Evolutionary conservation across 1,140 invertebrate species (phyloP), one percentile per base, ranked within the genome.

Genomic region (Orchestia grillus): DNA sequence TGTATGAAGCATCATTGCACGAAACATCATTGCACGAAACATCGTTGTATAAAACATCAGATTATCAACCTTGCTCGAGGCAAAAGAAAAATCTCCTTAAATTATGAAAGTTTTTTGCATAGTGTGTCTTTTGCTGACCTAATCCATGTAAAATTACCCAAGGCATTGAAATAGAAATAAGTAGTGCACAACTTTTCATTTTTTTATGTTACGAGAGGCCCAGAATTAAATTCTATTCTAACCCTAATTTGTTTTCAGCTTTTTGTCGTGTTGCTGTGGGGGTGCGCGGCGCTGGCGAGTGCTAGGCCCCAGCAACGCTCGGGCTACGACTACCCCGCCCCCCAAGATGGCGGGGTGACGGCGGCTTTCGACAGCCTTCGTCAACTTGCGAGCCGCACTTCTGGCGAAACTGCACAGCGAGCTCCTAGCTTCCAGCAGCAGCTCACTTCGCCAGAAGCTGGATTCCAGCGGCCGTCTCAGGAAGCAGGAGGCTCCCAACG

Each of bases 261-360:
- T n/a, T 4, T 47, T 40, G 43, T 47, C 11, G 0, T 94, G 11
- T 44, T 94, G 11, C 47, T 94, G 3, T 0, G 8, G 43, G 3
- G 3, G 44, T 42, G 43, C 11, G 92, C 92, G 8, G 92, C 47
- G 43, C 44, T 94, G 44, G 36, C 44, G 6, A 44, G 41, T 11
- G 92, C 92, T 40, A 44, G 44, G n/a, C 44, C 92, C 4, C 92
- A 94, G 36, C 88, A 90, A 44, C 42, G 28, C 28, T 42, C 88
- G 3, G 88, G 88, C 88, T 94, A 94, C 44, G 92, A 94, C 92
- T 94, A 94, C 92, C 15, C 43, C 40, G 92, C 92, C 23, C 92
- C 92, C 47, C 92, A 94, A 47, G 43, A 15, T 47, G 92, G 6
- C 6, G 92, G 92, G 47, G 44, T 94, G 0, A 94, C 92, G 1